Percentiles rank a stretch among this genome's conserved stretches.
Evolutionary conservation across 1,140 invertebrate genomes (phyloP).

Genomic region (Drosophila lowei): DNA sequence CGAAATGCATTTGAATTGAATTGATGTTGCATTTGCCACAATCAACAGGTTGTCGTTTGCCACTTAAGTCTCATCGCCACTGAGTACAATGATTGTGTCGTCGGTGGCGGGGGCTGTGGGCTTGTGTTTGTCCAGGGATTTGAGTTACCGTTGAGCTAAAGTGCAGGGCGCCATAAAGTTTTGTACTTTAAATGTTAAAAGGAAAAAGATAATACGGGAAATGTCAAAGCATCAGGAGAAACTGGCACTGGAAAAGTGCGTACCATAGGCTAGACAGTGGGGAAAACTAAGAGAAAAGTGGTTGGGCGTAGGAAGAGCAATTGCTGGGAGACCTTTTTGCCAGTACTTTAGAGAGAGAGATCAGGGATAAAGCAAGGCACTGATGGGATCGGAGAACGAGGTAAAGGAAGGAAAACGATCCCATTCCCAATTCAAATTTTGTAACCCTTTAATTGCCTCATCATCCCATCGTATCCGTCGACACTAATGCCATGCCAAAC

Average conservation of each 20-base stretch:
- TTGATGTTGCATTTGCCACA: conserved; percentile 56
- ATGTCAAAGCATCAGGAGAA: conserved; percentile 45
- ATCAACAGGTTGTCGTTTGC: conserved; percentile 68
- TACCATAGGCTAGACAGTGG: too few relatives aligned
- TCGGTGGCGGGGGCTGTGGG: neutral
- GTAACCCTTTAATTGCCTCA: neutral
- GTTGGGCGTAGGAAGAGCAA: too few relatives aligned
- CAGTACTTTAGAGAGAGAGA: conserved; percentile 5
- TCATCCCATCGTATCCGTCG: conserved; percentile 21
- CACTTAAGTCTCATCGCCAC: conserved; percentile 19
- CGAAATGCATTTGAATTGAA: conserved; percentile 69
- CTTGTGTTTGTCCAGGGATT: conserved; percentile 17
- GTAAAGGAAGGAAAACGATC: too few relatives aligned
- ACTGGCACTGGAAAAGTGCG: neutral
- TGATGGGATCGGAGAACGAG: too few relatives aligned
- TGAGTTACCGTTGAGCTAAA: conserved; percentile 33
- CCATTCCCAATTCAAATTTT: too few relatives aligned
- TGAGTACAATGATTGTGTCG: conserved; percentile 4
- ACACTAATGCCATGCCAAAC: conserved; percentile 30
- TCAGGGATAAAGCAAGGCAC: too few relatives aligned
- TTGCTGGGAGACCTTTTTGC: too few relatives aligned
- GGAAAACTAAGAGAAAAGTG: too few relatives aligned
- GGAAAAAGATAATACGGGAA: conserved; percentile 31
- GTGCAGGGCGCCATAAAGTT: conserved; percentile 34
- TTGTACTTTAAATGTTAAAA: conserved; percentile 6